Conservation (phyloP, 2,888 invertebrate species). For the Xanthia togata region DNA sequence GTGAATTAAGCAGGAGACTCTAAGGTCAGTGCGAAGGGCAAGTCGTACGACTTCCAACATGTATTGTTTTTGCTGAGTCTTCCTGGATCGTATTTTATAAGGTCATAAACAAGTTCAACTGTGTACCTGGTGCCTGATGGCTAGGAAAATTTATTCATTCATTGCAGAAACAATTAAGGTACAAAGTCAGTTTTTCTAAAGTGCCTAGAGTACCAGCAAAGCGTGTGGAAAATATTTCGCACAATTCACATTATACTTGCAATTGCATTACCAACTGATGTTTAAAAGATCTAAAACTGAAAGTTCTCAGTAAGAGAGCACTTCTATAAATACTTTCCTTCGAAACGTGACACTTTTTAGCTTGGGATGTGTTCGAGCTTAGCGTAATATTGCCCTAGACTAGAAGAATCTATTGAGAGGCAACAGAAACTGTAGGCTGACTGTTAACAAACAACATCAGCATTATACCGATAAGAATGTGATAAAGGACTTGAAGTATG, state of each 20-base stretch:
- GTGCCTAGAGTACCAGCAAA: slow-evolving; percentile 25
- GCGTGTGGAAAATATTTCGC: slow-evolving; percentile 48
- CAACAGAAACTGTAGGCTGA: neutral
- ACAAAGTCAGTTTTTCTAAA: slow-evolving; percentile 20
- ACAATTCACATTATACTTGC: slow-evolving; percentile 43
- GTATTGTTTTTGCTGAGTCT: slow-evolving; percentile 64
- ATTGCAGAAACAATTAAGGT: slow-evolving; percentile 31
- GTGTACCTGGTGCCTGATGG: slow-evolving; percentile 35
- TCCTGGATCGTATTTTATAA: slow-evolving; percentile 65
- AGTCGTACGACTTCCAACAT: slow-evolving; percentile 51
- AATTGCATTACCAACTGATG: slow-evolving; percentile 42
- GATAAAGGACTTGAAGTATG: neutral
- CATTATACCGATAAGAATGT: neutral
- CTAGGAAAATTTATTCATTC: slow-evolving; percentile 47
- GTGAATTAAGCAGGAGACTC: slow-evolving; percentile 75
- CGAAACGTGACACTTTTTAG: slow-evolving; percentile 7
- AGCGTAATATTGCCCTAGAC: neutral
- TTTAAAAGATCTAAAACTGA: slow-evolving; percentile 42
- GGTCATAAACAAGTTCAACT: slow-evolving; percentile 59
- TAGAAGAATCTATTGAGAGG: slow-evolving; percentile 1
- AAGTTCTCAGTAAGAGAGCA: slow-evolving; percentile 33
- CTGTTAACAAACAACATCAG: neutral
- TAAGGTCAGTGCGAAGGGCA: slow-evolving; percentile 81
- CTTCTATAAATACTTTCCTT: slow-evolving; percentile 25
- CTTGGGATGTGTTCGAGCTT: neutral